phyloP scores from a whole-genome alignment of 2,797 vertebrate genomes.

The Oreochromis grahami region DNA sequence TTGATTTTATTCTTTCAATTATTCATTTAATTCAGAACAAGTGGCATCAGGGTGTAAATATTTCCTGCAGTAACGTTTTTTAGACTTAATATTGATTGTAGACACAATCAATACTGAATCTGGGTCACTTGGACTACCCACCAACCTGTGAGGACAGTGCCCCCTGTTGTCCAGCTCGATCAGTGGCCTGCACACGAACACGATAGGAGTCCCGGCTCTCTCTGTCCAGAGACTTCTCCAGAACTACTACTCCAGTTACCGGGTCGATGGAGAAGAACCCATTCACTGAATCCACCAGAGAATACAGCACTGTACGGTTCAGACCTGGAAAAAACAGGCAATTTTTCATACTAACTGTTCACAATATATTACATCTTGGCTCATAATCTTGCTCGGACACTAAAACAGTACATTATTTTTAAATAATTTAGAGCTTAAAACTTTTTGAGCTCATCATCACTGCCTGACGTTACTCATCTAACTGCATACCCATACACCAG shows the following conservation, averaged over 20 bases:
- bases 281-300: constrained; percentile 82
- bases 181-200: constrained; percentile 83
- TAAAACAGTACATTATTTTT: neutral
- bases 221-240: constrained; percentile 90
- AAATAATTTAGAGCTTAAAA: neutral
- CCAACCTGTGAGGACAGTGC: constrained; percentile 82
- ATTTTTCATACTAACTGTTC: neutral
- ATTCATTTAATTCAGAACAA: neutral
- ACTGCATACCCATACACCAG: neutral
- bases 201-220: constrained; percentile 85
- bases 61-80: neutral
- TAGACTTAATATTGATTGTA: neutral
- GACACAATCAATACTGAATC: neutral
- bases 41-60: neutral
- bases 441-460: neutral
- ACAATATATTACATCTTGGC: neutral
- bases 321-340: constrained; percentile 71
- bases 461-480: neutral
- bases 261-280: constrained; percentile 91
- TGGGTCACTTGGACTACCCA: neutral
- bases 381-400: neutral
- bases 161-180: constrained; percentile 84
- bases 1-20: neutral
- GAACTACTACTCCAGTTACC: constrained; percentile 83
- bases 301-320: constrained; percentile 88